phyloP scores from a whole-genome alignment of 2,888 invertebrate species.

The Chorisops tibialis region DNA sequence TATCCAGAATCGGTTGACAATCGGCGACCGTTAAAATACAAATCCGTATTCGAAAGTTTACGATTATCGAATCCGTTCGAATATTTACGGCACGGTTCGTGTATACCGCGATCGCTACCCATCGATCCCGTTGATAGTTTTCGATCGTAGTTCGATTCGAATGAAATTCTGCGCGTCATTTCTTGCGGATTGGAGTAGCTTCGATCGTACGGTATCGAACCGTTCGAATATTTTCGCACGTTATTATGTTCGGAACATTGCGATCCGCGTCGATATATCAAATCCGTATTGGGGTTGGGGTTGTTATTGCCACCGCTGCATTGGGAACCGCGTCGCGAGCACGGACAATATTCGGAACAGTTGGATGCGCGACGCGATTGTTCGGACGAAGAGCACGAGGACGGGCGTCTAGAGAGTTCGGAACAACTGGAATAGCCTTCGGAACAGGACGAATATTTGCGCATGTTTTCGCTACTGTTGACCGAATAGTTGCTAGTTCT shows the following conservation, averaged over 20 bases:
- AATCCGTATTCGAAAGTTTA: conserved; percentile 49
- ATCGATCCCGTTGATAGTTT: conserved; percentile 42
- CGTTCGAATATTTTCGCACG: conserved; percentile 22
- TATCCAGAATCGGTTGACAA: conserved; percentile 52
- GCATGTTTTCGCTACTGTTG: conserved; percentile 15
- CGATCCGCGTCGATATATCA: conserved; percentile 45
- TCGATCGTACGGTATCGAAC: conserved; percentile 26
- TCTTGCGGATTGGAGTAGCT: conserved; percentile 37
- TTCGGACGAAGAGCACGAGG: conserved; percentile 44
- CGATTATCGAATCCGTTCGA: conserved; percentile 48
- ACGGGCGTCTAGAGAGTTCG: conserved; percentile 48
- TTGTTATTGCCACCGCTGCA: conserved; percentile 35
- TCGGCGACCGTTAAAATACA: conserved; percentile 49
- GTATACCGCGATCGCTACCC: conserved; percentile 32
- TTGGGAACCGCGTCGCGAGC: conserved; percentile 47
- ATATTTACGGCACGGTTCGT: conserved; percentile 46
- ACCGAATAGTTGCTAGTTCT: conserved; percentile 66
- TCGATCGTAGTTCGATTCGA: conserved; percentile 45
- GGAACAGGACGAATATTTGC: conserved; percentile 50
- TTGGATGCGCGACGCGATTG: conserved; percentile 46
- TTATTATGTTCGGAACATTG: conserved; percentile 47
- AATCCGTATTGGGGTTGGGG: conserved; percentile 8
- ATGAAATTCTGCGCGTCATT: conserved; percentile 44
- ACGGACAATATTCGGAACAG: conserved; percentile 49
- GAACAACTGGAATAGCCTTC: conserved; percentile 45